Percentiles rank a stretch among this genome's conserved stretches.
Evolutionary conservation across 1,140 invertebrate genomes (phyloP).

Genomic region (Bombus huntii): DNA sequence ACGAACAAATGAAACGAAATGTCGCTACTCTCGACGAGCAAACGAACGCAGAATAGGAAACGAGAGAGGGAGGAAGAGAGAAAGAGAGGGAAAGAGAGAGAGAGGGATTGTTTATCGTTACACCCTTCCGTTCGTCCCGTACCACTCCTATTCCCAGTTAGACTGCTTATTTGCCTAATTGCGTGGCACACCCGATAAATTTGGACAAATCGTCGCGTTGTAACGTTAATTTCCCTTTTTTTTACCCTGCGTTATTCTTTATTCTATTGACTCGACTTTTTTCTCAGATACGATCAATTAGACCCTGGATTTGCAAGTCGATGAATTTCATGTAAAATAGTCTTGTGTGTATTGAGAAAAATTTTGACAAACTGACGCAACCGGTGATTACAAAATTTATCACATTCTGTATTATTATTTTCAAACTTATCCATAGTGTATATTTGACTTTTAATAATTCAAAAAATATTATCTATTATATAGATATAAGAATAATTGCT

Average conservation of each 20-base stretch:
- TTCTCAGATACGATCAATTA: background rate
- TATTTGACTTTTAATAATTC: no score
- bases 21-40: slow-evolving; percentile 74
- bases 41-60: slow-evolving; percentile 68
- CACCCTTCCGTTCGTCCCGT: slow-evolving; percentile 74
- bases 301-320: no score
- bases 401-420: no score
- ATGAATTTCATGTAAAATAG: background rate
- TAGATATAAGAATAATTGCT: no score
- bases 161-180: slow-evolving; percentile 82
- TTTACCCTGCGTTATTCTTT: background rate
- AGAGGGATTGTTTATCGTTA: slow-evolving; percentile 80
- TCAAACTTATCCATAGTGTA: no score
- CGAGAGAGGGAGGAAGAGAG: slow-evolving; percentile 41
- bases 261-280: background rate
- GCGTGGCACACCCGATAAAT: slow-evolving; percentile 77
- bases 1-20: slow-evolving; percentile 82
- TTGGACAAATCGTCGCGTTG: slow-evolving; percentile 76
- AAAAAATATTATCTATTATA: no score
- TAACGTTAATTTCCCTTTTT: slow-evolving; percentile 69
- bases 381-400: no score
- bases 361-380: no score
- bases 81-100: slow-evolving; percentile 61
- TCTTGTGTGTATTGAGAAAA: background rate
- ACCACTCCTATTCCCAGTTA: slow-evolving; percentile 75